Conservation (phyloP, 2,888 invertebrate genomes). For the Cartodere bifasciata region DNA sequence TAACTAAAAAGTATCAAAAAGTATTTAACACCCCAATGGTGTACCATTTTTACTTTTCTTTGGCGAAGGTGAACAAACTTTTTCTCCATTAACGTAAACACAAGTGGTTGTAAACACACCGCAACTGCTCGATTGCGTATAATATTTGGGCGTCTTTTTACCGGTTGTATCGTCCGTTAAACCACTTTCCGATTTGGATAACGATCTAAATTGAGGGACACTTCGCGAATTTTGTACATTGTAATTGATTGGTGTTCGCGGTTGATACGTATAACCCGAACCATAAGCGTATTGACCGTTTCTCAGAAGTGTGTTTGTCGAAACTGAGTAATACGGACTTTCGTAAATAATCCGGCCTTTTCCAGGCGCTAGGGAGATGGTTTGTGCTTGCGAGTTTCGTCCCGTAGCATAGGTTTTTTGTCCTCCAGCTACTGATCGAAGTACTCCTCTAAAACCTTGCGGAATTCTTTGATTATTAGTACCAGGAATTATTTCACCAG, state of each 20-base stretch:
- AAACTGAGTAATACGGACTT: slow-evolving; percentile 27
- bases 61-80: slow-evolving; percentile 69
- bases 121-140: slow-evolving; percentile 76
- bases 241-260: slow-evolving; percentile 27
- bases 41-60: slow-evolving; percentile 65
- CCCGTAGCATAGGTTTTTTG: slow-evolving; percentile 45
- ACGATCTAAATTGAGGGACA: slow-evolving; percentile 58
- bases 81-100: slow-evolving; percentile 66
- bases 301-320: slow-evolving; percentile 25
- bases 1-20: too few relatives aligned
- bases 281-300: slow-evolving; percentile 28
- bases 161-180: slow-evolving; percentile 43
- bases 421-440: slow-evolving; percentile 49
- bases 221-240: slow-evolving; percentile 30
- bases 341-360: slow-evolving; percentile 27
- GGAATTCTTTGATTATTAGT: slow-evolving; percentile 50
- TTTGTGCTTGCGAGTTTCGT: slow-evolving; percentile 55
- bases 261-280: slow-evolving; percentile 28
- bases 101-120: slow-evolving; percentile 80
- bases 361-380: slow-evolving; percentile 37
- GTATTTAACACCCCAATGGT: slow-evolving; percentile 47
- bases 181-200: slow-evolving; percentile 69
- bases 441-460: slow-evolving; percentile 52
- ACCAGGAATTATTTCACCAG: slow-evolving; percentile 55
- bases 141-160: slow-evolving; percentile 67